These are phyloP conservation scores for Caranx ignobilis DNA, from an alignment of 2,113 vertebrate species.

Conservation along the genomic window DNA sequence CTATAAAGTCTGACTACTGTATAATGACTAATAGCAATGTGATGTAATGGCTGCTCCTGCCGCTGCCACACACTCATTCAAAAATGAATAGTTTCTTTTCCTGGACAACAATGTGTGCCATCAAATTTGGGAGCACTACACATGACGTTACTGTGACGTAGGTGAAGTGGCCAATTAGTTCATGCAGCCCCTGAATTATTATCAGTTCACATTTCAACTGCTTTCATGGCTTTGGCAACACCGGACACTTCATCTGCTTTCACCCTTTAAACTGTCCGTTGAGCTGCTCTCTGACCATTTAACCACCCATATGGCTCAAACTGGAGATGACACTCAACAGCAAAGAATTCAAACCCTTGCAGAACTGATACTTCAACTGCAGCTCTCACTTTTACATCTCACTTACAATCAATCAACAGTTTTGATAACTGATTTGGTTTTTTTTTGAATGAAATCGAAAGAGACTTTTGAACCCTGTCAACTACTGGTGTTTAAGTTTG, in stretches of 20 bases:
- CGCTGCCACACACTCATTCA: constrained; percentile 61
- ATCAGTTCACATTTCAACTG: constrained; percentile 24
- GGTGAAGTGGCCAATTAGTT: constrained; percentile 24
- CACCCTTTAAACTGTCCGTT: constrained; percentile 5
- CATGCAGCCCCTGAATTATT: background rate
- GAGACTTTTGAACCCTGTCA: constrained; percentile 6
- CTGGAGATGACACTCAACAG: constrained; percentile 6
- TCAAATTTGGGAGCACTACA: constrained; percentile 26
- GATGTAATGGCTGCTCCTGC: constrained; percentile 67
- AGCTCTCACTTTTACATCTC: constrained; percentile 3
- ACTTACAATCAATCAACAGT: background rate
- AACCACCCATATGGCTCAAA: background rate
- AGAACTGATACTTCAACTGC: background rate
- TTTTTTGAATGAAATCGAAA: background rate
- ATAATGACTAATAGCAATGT: constrained; percentile 66
- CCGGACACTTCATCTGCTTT: background rate
- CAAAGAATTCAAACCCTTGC: background rate
- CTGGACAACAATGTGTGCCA: constrained; percentile 32
- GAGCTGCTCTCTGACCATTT: constrained; percentile 6
- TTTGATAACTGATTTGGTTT: background rate
- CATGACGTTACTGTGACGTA: constrained; percentile 12
- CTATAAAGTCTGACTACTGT: constrained; percentile 60
- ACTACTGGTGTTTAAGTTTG: constrained; percentile 2
- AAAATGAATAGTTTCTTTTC: constrained; percentile 62
- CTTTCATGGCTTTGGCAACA: constrained; percentile 7